Base-by-base conservation (phyloP, 1,140 invertebrate species). In the Laodelphax striatellus region DNA sequence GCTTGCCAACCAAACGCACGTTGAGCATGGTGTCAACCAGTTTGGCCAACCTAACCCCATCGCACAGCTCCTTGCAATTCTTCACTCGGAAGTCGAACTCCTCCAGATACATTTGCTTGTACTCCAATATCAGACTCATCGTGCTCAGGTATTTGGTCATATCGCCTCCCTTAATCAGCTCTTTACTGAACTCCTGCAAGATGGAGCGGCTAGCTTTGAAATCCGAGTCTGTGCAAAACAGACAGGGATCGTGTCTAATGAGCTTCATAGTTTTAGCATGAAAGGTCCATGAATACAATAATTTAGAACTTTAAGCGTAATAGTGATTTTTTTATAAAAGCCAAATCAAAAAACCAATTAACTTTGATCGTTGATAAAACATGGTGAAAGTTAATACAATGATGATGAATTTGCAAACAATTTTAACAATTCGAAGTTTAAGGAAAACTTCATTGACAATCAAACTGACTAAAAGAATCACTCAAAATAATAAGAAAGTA, bases 211-310 rank as follows among this genome's bases (percentile, higher is more conserved):
- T 89, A 5, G 80, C 79, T 76, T 96, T 96, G 61, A 84, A 82
- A 0, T 78, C 70, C 4, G 90, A 82, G 66, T 86, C 84, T 65
- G 87, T 88, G 52, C 84, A 83, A 68, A 96, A 96, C 8, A 97
- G 73, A 67, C 93, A 97, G 0, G 92, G 92, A 75, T 94, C 87
- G 65, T 94, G 88, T 22, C 85, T 77, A 64, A 96, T 91, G 6
- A 97, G 75, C 68, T 86, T 86, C 21, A 78, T 77, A 28, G 75
- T 78, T 73, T 96, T 96, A 0, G 92, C 90, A 66, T 82, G 76
- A 72, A n/a, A n/a, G n/a, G n/a, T 96, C 93, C 52, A 96, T 75
- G 68, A 95, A 94, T 86, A 91, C 9, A n/a, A n/a, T n/a, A n/a
- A n/a, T n/a, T n/a, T n/a, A n/a, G n/a, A n/a, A n/a, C n/a, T n/a